A percentile compares a stretch with the other conserved stretches of the same genome.
phyloP scores from a whole-genome alignment of 2,888 invertebrate genomes.

The Tridacna crocea region DNA sequence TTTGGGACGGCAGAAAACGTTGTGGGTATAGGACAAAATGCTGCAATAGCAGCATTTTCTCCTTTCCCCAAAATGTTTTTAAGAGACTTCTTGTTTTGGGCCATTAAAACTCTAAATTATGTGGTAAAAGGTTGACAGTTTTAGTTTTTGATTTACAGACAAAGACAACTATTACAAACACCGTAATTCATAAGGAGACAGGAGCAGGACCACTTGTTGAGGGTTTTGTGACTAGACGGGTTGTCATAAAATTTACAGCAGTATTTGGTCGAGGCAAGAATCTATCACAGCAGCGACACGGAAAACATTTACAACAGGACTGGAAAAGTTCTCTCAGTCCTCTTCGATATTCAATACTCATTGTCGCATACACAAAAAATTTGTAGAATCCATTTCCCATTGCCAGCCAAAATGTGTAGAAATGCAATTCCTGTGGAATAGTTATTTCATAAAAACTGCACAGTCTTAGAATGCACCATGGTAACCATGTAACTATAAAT shows the following conservation, averaged over 20 bases:
- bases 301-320: constrained; percentile 42
- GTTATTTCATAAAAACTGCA: constrained; percentile 86
- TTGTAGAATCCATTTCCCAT: constrained; percentile 98
- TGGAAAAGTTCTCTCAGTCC: constrained; percentile 86
- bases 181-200: constrained; percentile 17
- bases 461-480: constrained; percentile 92
- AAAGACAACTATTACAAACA: background rate
- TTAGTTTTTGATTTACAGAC: no score
- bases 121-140: no score
- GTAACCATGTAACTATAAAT: constrained; percentile 97
- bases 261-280: constrained; percentile 29
- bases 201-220: constrained; percentile 56
- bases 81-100: no score
- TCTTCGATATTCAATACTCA: constrained; percentile 96
- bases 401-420: constrained; percentile 97
- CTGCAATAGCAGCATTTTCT: no score
- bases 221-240: constrained; percentile 49
- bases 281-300: constrained; percentile 35
- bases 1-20: no score
- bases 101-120: no score
- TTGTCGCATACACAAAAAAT: constrained; percentile 93
- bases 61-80: no score
- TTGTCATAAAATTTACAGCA: constrained; percentile 38
- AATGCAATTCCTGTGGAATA: constrained; percentile 90
- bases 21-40: no score